Percentiles rank a stretch among this genome's conserved stretches.
Evolutionary conservation across 2,113 vertebrate genomes (phyloP).

Genomic region (Eptatretus burgeri): DNA sequence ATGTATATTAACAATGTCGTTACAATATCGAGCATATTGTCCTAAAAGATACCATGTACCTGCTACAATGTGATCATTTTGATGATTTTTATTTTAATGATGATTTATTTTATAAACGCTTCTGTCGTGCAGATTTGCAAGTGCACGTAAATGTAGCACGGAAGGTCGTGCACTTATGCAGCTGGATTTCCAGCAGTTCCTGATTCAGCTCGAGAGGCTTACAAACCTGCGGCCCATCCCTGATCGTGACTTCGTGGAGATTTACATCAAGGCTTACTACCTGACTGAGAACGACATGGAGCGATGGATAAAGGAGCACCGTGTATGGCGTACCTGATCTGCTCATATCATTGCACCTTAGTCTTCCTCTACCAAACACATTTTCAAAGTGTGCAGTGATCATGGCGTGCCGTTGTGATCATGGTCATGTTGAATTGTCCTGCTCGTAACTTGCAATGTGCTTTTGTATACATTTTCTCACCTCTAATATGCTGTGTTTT

Average conservation of each 20-base stretch:
- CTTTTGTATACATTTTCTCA: too few relatives aligned
- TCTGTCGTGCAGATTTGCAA: slow-evolving; percentile 37
- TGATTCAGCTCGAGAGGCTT: slow-evolving; percentile 90
- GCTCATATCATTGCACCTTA: too few relatives aligned
- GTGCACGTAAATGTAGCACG: slow-evolving; percentile 94
- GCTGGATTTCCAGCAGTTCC: slow-evolving; percentile 90
- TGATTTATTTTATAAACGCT: too few relatives aligned
- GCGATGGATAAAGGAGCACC: slow-evolving; percentile 80
- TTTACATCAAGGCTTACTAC: slow-evolving; percentile 95
- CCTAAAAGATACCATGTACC: neutral
- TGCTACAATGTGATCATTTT: slow-evolving; percentile 7
- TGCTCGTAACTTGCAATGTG: too few relatives aligned
- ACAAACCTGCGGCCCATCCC: slow-evolving; percentile 88
- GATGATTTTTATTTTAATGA: slow-evolving; percentile 7
- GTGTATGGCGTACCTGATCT: slow-evolving; percentile 24
- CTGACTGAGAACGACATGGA: slow-evolving; percentile 97
- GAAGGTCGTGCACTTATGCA: slow-evolving; percentile 96
- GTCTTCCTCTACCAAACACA: too few relatives aligned
- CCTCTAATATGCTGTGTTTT: too few relatives aligned
- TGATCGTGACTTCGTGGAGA: slow-evolving; percentile 93
- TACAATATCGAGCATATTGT: too few relatives aligned
- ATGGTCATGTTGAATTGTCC: too few relatives aligned
- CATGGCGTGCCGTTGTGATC: too few relatives aligned
- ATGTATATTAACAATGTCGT: too few relatives aligned
- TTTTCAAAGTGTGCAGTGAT: too few relatives aligned